Percentiles rank a stretch among this genome's conserved stretches.
These are phyloP conservation scores for Solenopsis invicta DNA, from an alignment of 1,140 invertebrate species.

Conservation along the genomic window DNA sequence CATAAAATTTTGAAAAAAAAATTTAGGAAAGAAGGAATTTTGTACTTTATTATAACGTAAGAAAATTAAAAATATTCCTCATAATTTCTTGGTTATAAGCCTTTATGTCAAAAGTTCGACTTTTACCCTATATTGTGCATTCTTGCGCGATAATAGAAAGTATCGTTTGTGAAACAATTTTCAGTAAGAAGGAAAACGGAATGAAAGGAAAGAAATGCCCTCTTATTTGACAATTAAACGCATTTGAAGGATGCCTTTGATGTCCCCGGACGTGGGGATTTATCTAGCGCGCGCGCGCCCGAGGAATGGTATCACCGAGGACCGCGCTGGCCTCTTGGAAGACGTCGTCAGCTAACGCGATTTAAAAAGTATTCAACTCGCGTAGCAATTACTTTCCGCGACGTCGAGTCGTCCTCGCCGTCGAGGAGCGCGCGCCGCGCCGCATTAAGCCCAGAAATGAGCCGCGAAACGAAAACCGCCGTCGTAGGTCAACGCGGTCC, in stretches of 20 bases:
- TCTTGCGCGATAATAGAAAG: neutral
- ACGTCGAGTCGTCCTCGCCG: constrained; percentile 26
- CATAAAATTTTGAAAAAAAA: no score
- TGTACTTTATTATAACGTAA: no score
- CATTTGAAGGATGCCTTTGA: constrained; percentile 41
- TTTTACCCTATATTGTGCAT: neutral
- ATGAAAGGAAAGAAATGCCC: neutral
- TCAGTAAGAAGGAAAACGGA: neutral
- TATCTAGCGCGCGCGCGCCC: neutral
- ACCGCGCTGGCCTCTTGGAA: neutral
- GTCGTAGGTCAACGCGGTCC: constrained; percentile 53
- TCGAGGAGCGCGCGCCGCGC: constrained; percentile 42
- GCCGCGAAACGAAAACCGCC: constrained; percentile 60
- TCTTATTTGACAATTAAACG: constrained; percentile 46
- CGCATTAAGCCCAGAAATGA: constrained; percentile 58
- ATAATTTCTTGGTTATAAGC: no score
- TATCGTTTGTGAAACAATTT: neutral
- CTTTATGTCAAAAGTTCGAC: no score
- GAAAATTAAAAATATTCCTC: no score
- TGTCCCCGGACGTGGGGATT: constrained; percentile 32
- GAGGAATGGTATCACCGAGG: constrained; percentile 16
- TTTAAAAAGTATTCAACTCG: constrained; percentile 63
- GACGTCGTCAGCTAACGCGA: constrained; percentile 41
- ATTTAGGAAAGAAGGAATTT: no score
- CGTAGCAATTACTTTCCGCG: constrained; percentile 57